Evolutionary conservation across 2,797 vertebrate genomes (phyloP).

Genomic region (Diglossa cyanea): DNA sequence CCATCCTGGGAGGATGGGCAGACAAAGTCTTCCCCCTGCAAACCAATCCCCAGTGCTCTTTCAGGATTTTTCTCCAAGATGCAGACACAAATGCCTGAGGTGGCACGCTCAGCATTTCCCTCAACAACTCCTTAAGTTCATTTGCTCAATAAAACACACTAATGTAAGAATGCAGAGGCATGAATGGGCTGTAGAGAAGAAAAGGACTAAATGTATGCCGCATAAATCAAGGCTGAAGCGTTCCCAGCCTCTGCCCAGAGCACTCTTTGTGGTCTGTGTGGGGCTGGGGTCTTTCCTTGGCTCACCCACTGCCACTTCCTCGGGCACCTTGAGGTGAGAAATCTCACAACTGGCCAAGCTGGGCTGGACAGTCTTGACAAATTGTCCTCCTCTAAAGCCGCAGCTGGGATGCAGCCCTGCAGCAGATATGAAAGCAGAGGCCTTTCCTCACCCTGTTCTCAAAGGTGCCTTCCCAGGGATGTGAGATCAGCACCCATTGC

Average conservation of each 20-base stretch:
- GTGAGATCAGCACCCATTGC: rapidly evolving
- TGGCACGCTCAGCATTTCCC: not conserved
- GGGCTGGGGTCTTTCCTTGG: not conserved
- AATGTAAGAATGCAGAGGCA: not conserved
- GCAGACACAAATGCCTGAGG: not conserved
- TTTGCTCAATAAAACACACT: not conserved
- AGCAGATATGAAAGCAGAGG: rapidly evolving
- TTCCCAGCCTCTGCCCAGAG: not conserved
- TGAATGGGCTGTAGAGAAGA: not conserved
- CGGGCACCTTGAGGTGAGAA: not conserved
- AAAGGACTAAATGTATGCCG: not conserved
- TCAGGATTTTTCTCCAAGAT: not conserved
- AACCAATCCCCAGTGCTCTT: not conserved
- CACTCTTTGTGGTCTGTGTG: rapidly evolving
- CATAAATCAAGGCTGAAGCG: not conserved
- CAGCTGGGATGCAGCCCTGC: not conserved
- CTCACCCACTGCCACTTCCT: not conserved
- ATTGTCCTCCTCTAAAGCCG: not conserved
- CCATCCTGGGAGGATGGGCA: not conserved
- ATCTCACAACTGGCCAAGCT: rapidly evolving
- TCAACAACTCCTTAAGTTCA: not conserved
- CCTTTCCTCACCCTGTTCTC: not conserved
- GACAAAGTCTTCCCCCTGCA: not conserved
- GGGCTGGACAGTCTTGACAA: not conserved
- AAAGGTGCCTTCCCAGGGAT: not conserved